Percentiles rank a stretch among this genome's conserved stretches.
These are phyloP conservation scores for Malacoraja senta DNA, from an alignment of 2,797 vertebrate genomes.

Conservation along the genomic window DNA sequence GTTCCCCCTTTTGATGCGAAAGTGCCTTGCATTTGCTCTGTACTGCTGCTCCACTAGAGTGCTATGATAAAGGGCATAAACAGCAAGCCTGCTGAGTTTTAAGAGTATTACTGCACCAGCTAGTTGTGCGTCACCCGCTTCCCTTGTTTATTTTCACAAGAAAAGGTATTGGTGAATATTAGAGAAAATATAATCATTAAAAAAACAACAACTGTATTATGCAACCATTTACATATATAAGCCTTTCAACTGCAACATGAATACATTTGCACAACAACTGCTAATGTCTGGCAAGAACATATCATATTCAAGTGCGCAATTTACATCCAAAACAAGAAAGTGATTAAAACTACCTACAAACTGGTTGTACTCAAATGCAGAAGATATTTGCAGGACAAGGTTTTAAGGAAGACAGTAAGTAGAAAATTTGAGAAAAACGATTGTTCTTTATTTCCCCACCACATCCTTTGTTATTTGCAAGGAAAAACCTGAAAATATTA, in stretches of 20 bases:
- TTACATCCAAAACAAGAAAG: slow-evolving; percentile 19
- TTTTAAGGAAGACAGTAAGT: neutral
- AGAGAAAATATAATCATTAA: neutral
- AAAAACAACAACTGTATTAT: neutral
- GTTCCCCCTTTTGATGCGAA: neutral
- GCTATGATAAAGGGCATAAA: neutral
- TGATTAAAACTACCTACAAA: slow-evolving; percentile 2
- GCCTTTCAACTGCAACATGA: neutral
- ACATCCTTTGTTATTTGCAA: neutral
- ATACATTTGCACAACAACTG: slow-evolving; percentile 20
- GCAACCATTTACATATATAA: neutral
- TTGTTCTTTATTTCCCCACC: neutral
- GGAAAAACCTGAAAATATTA: neutral
- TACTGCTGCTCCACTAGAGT: neutral
- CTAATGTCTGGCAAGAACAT: neutral
- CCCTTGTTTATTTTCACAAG: neutral
- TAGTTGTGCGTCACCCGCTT: neutral
- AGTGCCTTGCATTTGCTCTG: neutral
- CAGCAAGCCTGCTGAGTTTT: slow-evolving; percentile 21
- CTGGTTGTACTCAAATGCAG: neutral
- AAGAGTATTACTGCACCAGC: slow-evolving; percentile 1
- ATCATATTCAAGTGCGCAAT: slow-evolving; percentile 26
- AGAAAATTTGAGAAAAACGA: neutral
- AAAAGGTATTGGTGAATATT: neutral
- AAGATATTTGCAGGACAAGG: neutral